These are phyloP conservation scores for Plutomurus gul DNA, from an alignment of 1,140 invertebrate species.

Conservation along the genomic window DNA sequence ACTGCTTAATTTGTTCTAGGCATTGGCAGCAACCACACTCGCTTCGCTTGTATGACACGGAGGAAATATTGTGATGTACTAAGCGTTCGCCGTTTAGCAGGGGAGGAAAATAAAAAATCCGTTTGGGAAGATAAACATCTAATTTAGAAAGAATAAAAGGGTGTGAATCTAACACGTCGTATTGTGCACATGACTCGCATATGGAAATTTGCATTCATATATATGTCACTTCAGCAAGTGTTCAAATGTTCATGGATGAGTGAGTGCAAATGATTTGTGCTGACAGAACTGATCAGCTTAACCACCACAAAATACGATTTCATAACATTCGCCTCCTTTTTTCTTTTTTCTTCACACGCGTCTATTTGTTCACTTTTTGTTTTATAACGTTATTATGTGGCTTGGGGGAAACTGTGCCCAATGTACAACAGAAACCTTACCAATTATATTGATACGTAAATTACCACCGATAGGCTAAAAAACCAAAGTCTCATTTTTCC, in stretches of 20 bases:
- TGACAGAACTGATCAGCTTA: background rate
- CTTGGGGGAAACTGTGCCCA: too few species aligned
- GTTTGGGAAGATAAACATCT: conserved; percentile 38
- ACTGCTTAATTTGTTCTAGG: too few species aligned
- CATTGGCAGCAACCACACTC: too few species aligned
- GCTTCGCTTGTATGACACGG: too few species aligned
- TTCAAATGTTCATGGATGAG: background rate
- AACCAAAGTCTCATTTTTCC: too few species aligned
- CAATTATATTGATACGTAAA: too few species aligned
- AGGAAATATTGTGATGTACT: background rate
- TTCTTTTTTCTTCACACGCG: background rate
- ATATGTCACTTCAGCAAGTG: conserved; percentile 26
- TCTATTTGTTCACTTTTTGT: background rate
- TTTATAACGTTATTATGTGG: too few species aligned
- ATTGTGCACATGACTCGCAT: conserved; percentile 32
- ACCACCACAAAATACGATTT: conserved; percentile 14
- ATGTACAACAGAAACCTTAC: too few species aligned
- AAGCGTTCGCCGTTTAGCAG: background rate
- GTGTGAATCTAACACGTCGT: conserved; percentile 32
- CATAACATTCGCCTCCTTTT: background rate
- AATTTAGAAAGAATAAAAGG: conserved; percentile 36
- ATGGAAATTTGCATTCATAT: conserved; percentile 42
- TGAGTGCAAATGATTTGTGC: conserved; percentile 13
- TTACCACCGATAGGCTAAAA: too few species aligned
- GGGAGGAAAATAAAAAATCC: conserved; percentile 2